Evolutionary conservation across 2,888 invertebrate genomes (phyloP).

Genomic region (Empis stercorea): DNA sequence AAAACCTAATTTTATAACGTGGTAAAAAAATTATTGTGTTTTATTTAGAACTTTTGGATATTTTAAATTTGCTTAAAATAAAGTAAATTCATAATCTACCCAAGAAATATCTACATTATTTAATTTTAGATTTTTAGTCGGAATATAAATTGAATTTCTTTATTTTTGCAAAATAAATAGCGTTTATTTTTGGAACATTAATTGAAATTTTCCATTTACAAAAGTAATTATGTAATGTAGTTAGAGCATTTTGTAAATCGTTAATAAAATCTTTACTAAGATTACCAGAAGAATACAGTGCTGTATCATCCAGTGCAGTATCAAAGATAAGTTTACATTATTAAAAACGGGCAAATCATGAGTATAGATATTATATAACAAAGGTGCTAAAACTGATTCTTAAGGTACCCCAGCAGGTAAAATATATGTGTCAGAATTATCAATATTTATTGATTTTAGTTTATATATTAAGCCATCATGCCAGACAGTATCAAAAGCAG

Average conservation of each 20-base stretch:
- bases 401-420: not conserved
- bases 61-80: too few relatives aligned
- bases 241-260: not conserved
- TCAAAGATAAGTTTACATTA: too few relatives aligned
- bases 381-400: not conserved
- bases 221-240: not conserved
- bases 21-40: too few relatives aligned
- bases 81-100: too few relatives aligned
- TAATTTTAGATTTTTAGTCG: not conserved
- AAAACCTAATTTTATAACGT: too few relatives aligned
- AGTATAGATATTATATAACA: not conserved
- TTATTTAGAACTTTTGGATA: too few relatives aligned
- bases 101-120: not conserved
- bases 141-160: not conserved
- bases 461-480: slow-evolving; percentile 8
- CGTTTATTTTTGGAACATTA: not conserved
- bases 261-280: not conserved
- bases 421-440: not conserved
- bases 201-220: not conserved
- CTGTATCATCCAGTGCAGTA: not conserved
- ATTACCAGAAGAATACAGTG: not conserved
- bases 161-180: not conserved
- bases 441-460: not conserved
- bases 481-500: slow-evolving; percentile 9
- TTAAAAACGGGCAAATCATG: not conserved